phyloP scores from a whole-genome alignment of 2,797 vertebrate genomes.

The Psittacula derbiana region DNA sequence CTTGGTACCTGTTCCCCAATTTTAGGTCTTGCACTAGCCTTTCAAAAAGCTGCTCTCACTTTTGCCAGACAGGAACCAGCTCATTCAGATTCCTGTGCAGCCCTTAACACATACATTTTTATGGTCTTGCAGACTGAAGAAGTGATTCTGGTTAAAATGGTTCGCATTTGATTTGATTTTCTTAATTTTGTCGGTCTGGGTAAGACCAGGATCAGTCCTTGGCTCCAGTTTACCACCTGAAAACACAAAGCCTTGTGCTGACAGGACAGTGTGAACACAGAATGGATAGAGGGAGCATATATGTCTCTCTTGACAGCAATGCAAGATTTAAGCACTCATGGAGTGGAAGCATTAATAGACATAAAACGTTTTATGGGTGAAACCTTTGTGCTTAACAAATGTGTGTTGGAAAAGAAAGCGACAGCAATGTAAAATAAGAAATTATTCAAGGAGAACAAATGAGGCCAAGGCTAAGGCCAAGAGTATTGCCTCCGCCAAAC shows the following conservation, averaged over 20 bases:
- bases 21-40: background rate
- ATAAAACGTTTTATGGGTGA: background rate
- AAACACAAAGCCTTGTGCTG: background rate
- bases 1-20: accelerated
- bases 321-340: background rate
- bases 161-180: background rate
- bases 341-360: background rate
- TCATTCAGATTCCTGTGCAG: background rate
- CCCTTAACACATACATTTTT: background rate
- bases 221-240: background rate
- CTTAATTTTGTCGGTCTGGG: background rate
- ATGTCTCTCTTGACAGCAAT: background rate
- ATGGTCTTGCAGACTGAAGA: background rate
- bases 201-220: background rate
- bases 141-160: background rate
- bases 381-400: background rate
- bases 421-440: background rate
- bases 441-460: background rate
- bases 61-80: background rate
- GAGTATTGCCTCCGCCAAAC: background rate
- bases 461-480: background rate
- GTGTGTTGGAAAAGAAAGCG: background rate
- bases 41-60: background rate
- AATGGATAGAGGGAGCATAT: background rate
- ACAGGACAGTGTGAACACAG: background rate